Evolutionary conservation across 2,797 vertebrate genomes (phyloP), one percentile per base, ranked within the genome.

Genomic region (Gallinago solitaria): DNA sequence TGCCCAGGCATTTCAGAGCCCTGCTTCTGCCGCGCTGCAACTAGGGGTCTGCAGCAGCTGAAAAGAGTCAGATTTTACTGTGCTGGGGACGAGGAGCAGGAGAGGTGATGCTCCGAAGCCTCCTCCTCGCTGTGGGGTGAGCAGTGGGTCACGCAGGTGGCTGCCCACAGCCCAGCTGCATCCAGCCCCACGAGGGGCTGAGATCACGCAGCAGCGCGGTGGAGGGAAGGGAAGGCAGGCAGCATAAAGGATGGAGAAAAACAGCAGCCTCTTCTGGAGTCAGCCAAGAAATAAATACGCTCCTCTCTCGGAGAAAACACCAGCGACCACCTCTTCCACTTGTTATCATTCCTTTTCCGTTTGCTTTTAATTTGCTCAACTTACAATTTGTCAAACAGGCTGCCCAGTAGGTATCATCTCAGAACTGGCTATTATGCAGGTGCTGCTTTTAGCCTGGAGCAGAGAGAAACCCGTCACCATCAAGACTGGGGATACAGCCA

Each of bases 331-430:
- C 27, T 39, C 59, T 57, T 59, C 57, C 48, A 20, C 73, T 88
- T 69, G 30, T 78, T 92, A 56, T 54, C 43, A 56, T 83, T 89
- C 77, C 25, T 82, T 83, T 84, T 70, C 75, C 9, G 1, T 88
- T 81, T 82, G 80, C 63, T 93, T 94, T 82, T 94, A 59, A 91
- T 91, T 86, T 83, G 51, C 32, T 65, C 28, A 74, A 20, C 47
- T 50, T 67, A 2, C 45, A 41, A 83, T 86, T 83, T 67, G 35
- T 73, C 78, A 71, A 92, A 65, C 32, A 33, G 47, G n/a, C 50
- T 86, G 84, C 70, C 82, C 76, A 25, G 82, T 27, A 84, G 79
- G 74, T 32, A 69, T 51, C 43, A 73, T 16, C 65, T 86, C 75
- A 56, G 69, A 57, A 53, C n/a, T 87, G 83, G n/a, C 79, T 83